Evolutionary conservation across 2,113 vertebrate genomes (phyloP), one percentile per base, ranked within the genome.

Genomic region (Phaethornis superciliosus): DNA sequence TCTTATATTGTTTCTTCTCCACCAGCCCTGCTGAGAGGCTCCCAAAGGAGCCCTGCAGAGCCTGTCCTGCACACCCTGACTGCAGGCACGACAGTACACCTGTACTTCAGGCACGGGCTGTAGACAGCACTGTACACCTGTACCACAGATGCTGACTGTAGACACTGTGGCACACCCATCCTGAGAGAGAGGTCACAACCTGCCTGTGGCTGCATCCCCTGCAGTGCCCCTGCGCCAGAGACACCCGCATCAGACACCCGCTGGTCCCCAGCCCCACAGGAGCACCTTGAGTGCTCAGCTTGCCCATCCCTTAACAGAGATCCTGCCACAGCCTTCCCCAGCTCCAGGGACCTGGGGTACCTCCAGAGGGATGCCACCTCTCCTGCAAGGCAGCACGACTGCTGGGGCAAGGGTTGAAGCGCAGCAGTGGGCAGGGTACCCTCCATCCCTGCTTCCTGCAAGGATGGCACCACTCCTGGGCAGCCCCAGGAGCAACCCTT

Each of bases 391-490:
- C n/a, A 46, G 24, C 2, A 1, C 1, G 1, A 42, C 26, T 37
- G n/a, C 35, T 33, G 23, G 44, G 24, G 8, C 0, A 1, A 42
- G 74, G 35, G 44, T 22, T 7, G 71, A 54, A 62, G 23, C 30
- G 26, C 9, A 0, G 0, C 47, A 78, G 30, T 0, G 7, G 7
- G 56, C 56, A 88, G 37, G 56, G 63, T 24, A 20, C 2, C 2
- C 11, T 26, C 13, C 22, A 10, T 23, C 3, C 30, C 33, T 0
- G 0, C 11, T 12, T 65, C n/a, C 42, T 4, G 0, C 14, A 56
- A 12, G 17, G 30, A 35, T 0, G 33, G 10, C 32, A 33, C 12
- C 22, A 22, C 24, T 7, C 0, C 0, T 32, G 33, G 24, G 9
- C n/a, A 49, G 69, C 33, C 42, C 37, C 27, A 33, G 12, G 27